Evolutionary conservation across 1,140 invertebrate genomes (phyloP), one percentile per base, ranked within the genome.

Genomic region (Tenebrio molitor): DNA sequence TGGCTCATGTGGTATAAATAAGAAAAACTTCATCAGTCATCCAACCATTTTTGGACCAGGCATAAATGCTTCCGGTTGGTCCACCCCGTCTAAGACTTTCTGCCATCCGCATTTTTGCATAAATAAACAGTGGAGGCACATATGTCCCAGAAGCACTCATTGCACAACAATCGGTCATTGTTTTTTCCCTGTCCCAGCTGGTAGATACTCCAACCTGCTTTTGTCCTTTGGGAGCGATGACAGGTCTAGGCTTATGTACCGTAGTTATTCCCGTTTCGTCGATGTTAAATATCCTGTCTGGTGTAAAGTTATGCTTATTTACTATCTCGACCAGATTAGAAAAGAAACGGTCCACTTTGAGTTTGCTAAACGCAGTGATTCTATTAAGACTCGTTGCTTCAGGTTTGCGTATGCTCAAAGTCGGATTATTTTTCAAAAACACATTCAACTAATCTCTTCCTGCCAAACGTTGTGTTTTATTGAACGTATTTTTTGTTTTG

Each of bases 81-180:
- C 78, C 81, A 72, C 79, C 81, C 25, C 75, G 81, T 71, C 78
- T 71, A 63, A 84, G 76, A 14, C 66, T 21, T 68, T 29, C 15
- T n/a, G 39, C 81, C 73, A 79, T 78, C 74, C 75, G 66, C 36
- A 79, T 33, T 64, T 79, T 67, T 14, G 79, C 77, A 69, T 82
- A 84, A 50, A 80, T 79, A 69, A 81, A 65, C 74, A 84, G 71
- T 0, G 81, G 79, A 7, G 81, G 81, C 64, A 83, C 76, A 42
- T 78, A 84, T 16, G 19, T 39, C 14, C 83, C 83, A 41, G 76
- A 58, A 12, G 83, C 83, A 65, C 72, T 81, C 36, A 80, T 79
- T 50, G 80, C 82, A 67, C 78, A 78, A 79, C 80, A 0, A 78
- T n/a, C 78, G 12, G 82, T 83, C 0, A 80, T 64, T 12, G 76